Percentiles rank a stretch among this genome's conserved stretches.
phyloP scores from a whole-genome alignment of 1,140 invertebrate species.

The Drosophila busckii region DNA sequence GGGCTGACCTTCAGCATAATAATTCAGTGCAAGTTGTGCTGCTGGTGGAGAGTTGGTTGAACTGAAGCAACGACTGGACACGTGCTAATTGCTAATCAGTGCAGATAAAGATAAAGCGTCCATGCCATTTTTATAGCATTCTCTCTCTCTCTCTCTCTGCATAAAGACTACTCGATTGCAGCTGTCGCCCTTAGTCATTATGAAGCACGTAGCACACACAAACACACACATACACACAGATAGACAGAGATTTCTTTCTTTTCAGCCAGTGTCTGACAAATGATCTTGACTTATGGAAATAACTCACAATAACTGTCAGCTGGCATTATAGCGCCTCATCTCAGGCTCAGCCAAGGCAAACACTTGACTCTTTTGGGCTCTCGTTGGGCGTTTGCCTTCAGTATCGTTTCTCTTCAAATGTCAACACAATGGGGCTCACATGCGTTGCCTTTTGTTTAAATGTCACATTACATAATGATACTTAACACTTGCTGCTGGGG shows the following conservation, averaged over 20 bases:
- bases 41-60: constrained; percentile 7
- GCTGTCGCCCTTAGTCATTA: constrained; percentile 17
- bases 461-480: constrained; percentile 69
- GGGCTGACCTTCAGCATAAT: constrained; percentile 63
- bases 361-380: constrained; percentile 39
- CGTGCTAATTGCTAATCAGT: constrained; percentile 69
- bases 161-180: too few relatives aligned
- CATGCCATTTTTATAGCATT: too few relatives aligned
- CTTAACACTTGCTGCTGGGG: constrained; percentile 42
- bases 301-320: constrained; percentile 34
- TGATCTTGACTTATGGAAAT: constrained; percentile 55
- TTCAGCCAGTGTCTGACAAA: constrained; percentile 37
- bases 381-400: constrained; percentile 7
- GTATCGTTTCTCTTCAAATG: constrained; percentile 43
- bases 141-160: too few relatives aligned
- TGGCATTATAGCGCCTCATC: constrained; percentile 20
- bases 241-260: constrained; percentile 21
- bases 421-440: constrained; percentile 42
- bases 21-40: constrained; percentile 47
- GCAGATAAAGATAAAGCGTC: constrained; percentile 57
- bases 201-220: too few relatives aligned
- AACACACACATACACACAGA: too few relatives aligned
- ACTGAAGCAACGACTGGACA: constrained; percentile 37
- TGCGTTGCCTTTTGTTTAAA: constrained; percentile 55
- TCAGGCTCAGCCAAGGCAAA: too few relatives aligned